Base-by-base conservation (phyloP, 2,888 invertebrate species). In the Troilus luridus region DNA sequence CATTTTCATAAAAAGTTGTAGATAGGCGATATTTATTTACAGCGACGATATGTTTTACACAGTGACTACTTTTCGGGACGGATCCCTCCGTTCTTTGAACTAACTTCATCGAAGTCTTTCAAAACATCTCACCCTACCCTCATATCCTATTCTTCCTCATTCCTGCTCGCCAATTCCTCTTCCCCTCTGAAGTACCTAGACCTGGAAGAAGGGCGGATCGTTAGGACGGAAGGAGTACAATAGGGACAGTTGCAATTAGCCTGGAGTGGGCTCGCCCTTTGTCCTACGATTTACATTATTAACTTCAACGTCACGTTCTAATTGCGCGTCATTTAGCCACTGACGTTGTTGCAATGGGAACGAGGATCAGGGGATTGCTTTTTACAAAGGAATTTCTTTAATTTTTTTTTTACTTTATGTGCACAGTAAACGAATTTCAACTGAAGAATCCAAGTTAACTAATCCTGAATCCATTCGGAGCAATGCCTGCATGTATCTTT, bases 241-340 rank as follows among this genome's bases (percentile, higher is more conserved):
- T 24, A 77, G 72, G 19, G 27, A 77, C 72, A 41, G 27, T 77
- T 8, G 72, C 72, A 77, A 77, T 77, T 77, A 77, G 2, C 72
- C 9, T 41, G 72, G 41, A 77, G 72, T 77, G 41, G 14, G 17
- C 41, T 8, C 8, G 17, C 8, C 72, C 72, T 77, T 41, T 41
- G 27, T 41, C 41, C 41, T 77, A 77, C 27, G 41, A 41, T 77
- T 27, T 77, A 77, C 72, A 77, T 77, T 77, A 77, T 77, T 77
- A 77, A 77, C 41, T 77, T 41, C 10, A 17, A 77, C 72, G 72
- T 77, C 72, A 77, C 41, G 14, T 19, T 10, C 27, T 77, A 77
- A 77, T 41, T 77, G 72, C 41, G 72, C 72, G 72, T 19, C 72
- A 41, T 77, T 77, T 77, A 41, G 41, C 7, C 27, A 24, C n/a